Conservation (phyloP, 2,888 invertebrate genomes). For the Acronicta aceris region DNA sequence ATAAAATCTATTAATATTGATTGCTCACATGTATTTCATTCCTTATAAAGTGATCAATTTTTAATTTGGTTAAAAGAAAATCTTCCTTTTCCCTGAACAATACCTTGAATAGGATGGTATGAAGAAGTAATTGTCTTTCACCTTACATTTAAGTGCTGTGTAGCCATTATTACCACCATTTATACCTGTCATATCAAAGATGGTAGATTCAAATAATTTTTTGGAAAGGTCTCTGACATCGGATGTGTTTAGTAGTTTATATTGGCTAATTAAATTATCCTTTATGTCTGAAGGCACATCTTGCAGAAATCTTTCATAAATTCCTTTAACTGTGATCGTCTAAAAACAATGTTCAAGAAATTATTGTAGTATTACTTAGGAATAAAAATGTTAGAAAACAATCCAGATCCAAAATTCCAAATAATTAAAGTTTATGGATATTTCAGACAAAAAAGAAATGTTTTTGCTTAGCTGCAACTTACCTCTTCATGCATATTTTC, state of each 20-base stretch:
- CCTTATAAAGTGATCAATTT: too few species aligned
- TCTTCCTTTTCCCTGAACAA: constrained; percentile 33
- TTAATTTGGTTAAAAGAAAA: not conserved
- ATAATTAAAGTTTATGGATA: too few species aligned
- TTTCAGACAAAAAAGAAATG: too few species aligned
- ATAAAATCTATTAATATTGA: too few species aligned
- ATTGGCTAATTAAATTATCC: constrained; percentile 47
- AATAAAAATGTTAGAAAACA: too few species aligned
- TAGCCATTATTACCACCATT: constrained; percentile 90
- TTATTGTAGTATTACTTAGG: too few species aligned
- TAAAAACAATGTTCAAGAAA: constrained; percentile 55
- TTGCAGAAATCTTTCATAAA: constrained; percentile 63
- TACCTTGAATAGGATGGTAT: constrained; percentile 92
- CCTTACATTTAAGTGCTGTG: constrained; percentile 81
- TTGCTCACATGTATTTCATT: too few species aligned
- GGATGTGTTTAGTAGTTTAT: constrained; percentile 72
- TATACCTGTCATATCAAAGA: constrained; percentile 67
- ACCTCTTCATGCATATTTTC: constrained; percentile 69
- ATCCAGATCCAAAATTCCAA: not conserved
- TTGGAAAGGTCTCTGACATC: constrained; percentile 70
- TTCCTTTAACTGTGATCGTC: constrained; percentile 65
- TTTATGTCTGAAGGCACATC: constrained; percentile 60
- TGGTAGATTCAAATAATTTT: constrained; percentile 70
- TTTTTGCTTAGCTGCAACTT: constrained; percentile 26
- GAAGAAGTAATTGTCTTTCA: constrained; percentile 87